Conservation (phyloP, 2,888 invertebrate species). For the Xestia ashworthii region DNA sequence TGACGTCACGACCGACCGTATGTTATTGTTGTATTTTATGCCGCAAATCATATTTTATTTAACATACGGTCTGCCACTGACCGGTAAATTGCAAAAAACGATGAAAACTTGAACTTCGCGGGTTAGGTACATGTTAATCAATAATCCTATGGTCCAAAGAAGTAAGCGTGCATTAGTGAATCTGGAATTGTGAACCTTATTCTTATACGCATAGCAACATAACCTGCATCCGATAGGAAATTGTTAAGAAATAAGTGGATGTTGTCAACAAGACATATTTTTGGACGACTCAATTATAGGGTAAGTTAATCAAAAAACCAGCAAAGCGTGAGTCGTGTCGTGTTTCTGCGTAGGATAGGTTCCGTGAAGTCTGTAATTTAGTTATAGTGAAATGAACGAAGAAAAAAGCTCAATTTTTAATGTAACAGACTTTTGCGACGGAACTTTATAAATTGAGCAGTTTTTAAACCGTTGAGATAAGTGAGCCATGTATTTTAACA, state of each 20-base stretch:
- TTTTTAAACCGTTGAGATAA: too few species aligned
- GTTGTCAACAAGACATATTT: neutral
- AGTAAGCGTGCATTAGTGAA: neutral
- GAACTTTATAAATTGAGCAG: too few species aligned
- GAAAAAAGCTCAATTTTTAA: neutral
- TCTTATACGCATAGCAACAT: neutral
- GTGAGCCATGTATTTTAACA: too few species aligned
- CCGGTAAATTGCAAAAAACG: too few species aligned
- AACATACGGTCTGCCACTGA: too few species aligned
- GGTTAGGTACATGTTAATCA: too few species aligned
- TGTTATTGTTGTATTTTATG: too few species aligned
- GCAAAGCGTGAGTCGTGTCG: neutral
- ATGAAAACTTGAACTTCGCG: too few species aligned
- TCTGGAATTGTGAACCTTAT: neutral
- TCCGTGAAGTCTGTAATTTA: neutral
- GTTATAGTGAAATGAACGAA: neutral
- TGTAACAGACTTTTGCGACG: neutral
- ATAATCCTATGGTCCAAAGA: neutral
- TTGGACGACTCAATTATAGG: neutral
- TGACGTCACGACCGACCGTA: too few species aligned
- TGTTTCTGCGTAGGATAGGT: neutral
- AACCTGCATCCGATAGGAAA: neutral
- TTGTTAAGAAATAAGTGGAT: conserved; percentile 5
- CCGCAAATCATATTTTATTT: too few species aligned
- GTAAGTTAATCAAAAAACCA: neutral